Conservation (phyloP, 2,797 vertebrate genomes). For the Alosa sapidissima region DNA sequence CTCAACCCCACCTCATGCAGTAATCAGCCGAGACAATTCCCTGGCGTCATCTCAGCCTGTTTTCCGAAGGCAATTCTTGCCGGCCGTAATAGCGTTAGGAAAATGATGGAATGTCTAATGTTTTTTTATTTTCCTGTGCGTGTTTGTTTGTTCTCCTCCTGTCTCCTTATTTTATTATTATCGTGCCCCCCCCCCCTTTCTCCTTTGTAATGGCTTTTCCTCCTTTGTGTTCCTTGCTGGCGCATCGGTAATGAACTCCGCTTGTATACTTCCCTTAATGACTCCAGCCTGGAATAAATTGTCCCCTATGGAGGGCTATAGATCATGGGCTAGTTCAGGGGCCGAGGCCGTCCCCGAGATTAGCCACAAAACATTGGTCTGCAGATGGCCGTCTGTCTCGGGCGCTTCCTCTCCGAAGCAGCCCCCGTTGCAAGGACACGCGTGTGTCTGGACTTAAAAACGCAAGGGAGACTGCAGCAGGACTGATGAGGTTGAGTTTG, state of each 20-base stretch:
- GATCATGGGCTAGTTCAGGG: conserved; percentile 15
- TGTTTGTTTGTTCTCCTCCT: conserved; percentile 8
- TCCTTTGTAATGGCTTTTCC: conserved; percentile 11
- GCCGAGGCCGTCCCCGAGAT: not conserved
- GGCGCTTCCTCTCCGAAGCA: not conserved
- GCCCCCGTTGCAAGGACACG: not conserved
- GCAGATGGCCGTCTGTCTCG: conserved; percentile 5
- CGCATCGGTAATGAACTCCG: conserved; percentile 21
- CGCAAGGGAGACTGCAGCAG: not conserved
- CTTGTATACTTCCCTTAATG: conserved; percentile 21
- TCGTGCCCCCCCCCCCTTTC: not conserved
- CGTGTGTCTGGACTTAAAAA: not conserved
- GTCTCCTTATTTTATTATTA: conserved; percentile 17
- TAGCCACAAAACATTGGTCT: not conserved
- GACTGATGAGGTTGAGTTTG: not conserved
- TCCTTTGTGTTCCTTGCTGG: conserved; percentile 5
- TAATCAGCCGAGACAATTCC: not conserved
- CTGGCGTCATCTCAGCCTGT: not conserved
- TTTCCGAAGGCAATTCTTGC: conserved; percentile 1
- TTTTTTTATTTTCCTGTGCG: not conserved
- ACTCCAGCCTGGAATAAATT: not conserved
- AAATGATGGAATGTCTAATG: conserved; percentile 9
- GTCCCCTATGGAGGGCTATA: conserved; percentile 24
- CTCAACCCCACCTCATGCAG: not conserved
- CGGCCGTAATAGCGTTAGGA: not conserved